These are phyloP conservation scores for Zoanthus sansibaricus DNA, from an alignment of 92 coral and sea anemone species.

Conservation along the genomic window DNA sequence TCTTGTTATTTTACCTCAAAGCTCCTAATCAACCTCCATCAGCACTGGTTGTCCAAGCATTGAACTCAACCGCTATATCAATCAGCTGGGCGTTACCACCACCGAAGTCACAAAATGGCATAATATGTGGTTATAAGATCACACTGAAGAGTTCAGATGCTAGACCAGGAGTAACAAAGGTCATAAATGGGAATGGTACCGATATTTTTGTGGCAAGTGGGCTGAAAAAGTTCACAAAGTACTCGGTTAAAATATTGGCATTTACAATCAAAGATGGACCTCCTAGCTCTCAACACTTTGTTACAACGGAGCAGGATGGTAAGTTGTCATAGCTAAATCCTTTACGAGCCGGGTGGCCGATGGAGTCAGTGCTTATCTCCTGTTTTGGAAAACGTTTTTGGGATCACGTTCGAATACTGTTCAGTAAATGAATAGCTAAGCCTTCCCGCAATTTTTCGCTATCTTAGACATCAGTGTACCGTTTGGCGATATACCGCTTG, in stretches of 20 bases:
- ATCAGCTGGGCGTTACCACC: conserved; percentile 28
- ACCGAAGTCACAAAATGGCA: conserved; percentile 2
- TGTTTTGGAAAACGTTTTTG: too few relatives aligned
- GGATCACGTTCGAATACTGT: too few relatives aligned
- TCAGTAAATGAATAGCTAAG: too few relatives aligned
- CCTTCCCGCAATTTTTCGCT: too few relatives aligned
- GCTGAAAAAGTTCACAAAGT: neutral
- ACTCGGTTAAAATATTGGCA: conserved; percentile 10
- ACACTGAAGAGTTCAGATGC: neutral
- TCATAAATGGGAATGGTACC: neutral
- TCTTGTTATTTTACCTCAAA: neutral
- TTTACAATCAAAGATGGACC: conserved; percentile 28
- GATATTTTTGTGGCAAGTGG: neutral
- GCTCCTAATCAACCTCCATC: conserved; percentile 35
- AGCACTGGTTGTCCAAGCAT: neutral
- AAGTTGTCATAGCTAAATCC: neutral
- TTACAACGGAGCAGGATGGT: conserved; percentile 23
- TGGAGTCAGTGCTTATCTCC: too few relatives aligned
- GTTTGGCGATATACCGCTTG: too few relatives aligned
- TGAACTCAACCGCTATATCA: conserved; percentile 32
- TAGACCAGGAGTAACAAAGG: neutral
- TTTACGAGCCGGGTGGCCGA: too few relatives aligned
- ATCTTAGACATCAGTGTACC: too few relatives aligned
- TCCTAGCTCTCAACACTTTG: neutral
- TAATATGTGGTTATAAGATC: conserved; percentile 24